phyloP scores from a whole-genome alignment of 2,888 invertebrate species.

The Mesorhabditis belari region DNA sequence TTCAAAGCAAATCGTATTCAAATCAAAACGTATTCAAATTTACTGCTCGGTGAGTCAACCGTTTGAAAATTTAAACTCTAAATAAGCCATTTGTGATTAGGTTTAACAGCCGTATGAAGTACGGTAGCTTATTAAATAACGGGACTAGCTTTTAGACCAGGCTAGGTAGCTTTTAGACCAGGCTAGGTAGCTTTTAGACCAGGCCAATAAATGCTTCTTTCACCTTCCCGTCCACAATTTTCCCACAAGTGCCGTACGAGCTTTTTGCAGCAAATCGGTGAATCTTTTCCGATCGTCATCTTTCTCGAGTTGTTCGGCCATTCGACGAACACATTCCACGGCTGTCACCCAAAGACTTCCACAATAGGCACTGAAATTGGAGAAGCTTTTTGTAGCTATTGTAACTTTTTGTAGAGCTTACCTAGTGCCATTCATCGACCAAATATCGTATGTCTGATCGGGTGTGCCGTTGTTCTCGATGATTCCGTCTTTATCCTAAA shows the following conservation, averaged over 20 bases:
- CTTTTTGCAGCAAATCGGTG: slow-evolving; percentile 15
- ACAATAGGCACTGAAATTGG: slow-evolving; percentile 75
- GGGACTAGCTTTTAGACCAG: too few relatives aligned
- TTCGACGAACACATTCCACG: slow-evolving; percentile 53
- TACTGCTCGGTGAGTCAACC: too few relatives aligned
- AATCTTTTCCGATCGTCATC: slow-evolving; percentile 11
- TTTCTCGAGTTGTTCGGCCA: slow-evolving; percentile 36
- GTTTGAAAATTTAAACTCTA: too few relatives aligned
- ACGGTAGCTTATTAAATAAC: too few relatives aligned
- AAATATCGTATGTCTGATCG: slow-evolving; percentile 84
- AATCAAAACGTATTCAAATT: too few relatives aligned
- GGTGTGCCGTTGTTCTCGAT: slow-evolving; percentile 77
- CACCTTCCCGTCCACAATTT: slow-evolving; percentile 39
- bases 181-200: too few relatives aligned
- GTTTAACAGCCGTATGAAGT: too few relatives aligned
- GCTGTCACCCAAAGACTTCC: slow-evolving; percentile 82
- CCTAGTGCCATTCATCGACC: slow-evolving; percentile 85
- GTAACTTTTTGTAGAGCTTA: slow-evolving; percentile 53
- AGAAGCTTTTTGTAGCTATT: too few relatives aligned
- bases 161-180: too few relatives aligned
- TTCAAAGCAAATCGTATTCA: too few relatives aligned
- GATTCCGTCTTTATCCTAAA: slow-evolving; percentile 72
- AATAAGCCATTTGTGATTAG: too few relatives aligned
- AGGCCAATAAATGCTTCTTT: too few relatives aligned
- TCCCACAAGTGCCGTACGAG: slow-evolving; percentile 15